phyloP scores from a whole-genome alignment of 2,113 vertebrate species.

The Crotalus helleri region DNA sequence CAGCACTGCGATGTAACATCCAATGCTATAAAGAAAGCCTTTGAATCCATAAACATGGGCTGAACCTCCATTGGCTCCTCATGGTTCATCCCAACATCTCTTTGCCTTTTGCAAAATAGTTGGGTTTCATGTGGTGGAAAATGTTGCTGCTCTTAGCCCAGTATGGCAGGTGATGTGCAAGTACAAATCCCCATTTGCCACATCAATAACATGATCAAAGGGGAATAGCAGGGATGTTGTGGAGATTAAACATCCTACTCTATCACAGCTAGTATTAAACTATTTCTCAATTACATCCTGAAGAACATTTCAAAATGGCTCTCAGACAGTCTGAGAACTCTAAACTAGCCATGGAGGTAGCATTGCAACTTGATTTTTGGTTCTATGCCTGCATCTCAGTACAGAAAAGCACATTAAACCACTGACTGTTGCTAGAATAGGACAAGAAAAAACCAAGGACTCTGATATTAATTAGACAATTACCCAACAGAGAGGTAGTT shows the following conservation, averaged over 20 bases:
- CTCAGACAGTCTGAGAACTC: background rate
- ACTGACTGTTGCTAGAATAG: background rate
- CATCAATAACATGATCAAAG: background rate
- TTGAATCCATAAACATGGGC: background rate
- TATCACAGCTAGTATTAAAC: background rate
- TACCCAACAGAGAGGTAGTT: background rate
- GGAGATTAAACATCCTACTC: background rate
- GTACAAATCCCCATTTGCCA: background rate
- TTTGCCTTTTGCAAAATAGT: background rate
- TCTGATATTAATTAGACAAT: background rate
- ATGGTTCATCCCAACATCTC: background rate
- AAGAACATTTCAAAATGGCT: background rate
- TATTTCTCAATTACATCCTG: background rate
- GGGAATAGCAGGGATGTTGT: background rate
- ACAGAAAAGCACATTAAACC: background rate
- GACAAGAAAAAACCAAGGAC: background rate
- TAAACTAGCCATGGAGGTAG: background rate
- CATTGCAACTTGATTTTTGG: background rate
- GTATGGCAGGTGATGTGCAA: background rate
- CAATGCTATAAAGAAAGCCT: slow-evolving; percentile 30
- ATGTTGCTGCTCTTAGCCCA: rapidly evolving
- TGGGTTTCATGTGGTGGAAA: background rate
- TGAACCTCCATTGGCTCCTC: background rate
- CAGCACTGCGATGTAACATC: slow-evolving; percentile 57
- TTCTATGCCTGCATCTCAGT: background rate